Base-by-base conservation (phyloP, 2,888 invertebrate genomes). In the Macrosiphum euphorbiae region DNA sequence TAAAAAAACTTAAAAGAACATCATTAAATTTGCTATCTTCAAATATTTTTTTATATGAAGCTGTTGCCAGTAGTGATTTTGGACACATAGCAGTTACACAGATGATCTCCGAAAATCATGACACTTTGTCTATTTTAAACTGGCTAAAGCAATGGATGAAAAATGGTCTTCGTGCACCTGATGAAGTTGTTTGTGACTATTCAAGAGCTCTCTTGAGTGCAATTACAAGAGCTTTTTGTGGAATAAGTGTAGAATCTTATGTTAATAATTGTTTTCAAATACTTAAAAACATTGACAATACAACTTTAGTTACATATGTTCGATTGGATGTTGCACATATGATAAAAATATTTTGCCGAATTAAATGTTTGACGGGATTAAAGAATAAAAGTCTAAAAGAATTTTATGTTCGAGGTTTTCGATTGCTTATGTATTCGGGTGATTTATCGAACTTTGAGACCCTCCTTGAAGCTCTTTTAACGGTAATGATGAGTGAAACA, bases 181-280 rank as follows among this genome's bases (percentile, higher is more conserved):
- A 67, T 67, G 67, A 67, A 67, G 67, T 35, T 67, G 67, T 67
- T n/a, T 28, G n/a, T 67, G 67, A 67, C 67, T 67, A 67, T 67
- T 67, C 67, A 11, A n/a, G 67, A 67, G 67, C 13, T n/a, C 13
- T 67, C 16, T 13, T 67, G 16, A 13, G 67, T 67, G 67, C 67
- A 67, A 67, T 67, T 28, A 35, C 67, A 13, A 67, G 11, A 67
- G n/a, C 67, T n/a, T 67, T 67, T 67, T n/a, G 16, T n/a, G n/a
- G n/a, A n/a, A n/a, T 13, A 67, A 67, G 67, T 67, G 13, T 67
- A n/a, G n/a, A 35, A n/a, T 67, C 67, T n/a, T 67, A 67, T 35
- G 67, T 67, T n/a, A 35, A 67, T 13, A n/a, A 67, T n/a, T 67
- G 67, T 67, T 67, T 67, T n/a, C 16, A n/a, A n/a, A 35, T 13